phyloP scores from a whole-genome alignment of 2,888 invertebrate genomes.

The Schizotus pectinicornis region DNA sequence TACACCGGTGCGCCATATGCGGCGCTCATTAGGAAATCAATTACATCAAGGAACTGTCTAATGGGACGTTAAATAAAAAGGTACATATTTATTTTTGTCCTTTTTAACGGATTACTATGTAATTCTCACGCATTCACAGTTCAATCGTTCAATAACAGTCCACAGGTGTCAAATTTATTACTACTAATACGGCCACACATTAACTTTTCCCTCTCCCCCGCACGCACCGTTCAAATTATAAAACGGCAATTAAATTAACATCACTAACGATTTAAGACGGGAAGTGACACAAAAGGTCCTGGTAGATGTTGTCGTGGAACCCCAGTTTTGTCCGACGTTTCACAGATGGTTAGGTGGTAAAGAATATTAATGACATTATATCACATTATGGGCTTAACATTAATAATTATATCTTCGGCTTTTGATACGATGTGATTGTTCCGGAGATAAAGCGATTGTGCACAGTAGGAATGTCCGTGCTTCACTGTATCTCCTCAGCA shows the following conservation, averaged over 20 bases:
- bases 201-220: neutral
- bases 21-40: neutral
- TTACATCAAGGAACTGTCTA: slow-evolving; percentile 5
- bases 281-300: slow-evolving; percentile 47
- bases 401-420: neutral
- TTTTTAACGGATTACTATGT: slow-evolving; percentile 47
- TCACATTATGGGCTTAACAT: neutral
- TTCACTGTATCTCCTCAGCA: slow-evolving; percentile 4
- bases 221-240: slow-evolving; percentile 26
- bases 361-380: slow-evolving; percentile 32
- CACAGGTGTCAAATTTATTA: slow-evolving; percentile 40
- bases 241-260: slow-evolving; percentile 50
- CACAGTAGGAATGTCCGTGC: slow-evolving; percentile 20
- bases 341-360: slow-evolving; percentile 45
- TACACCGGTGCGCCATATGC: slow-evolving; percentile 3
- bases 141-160: slow-evolving; percentile 38
- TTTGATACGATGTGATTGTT: slow-evolving; percentile 19
- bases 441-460: slow-evolving; percentile 10
- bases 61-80: slow-evolving; percentile 3
- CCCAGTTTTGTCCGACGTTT: slow-evolving; percentile 29
- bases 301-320: slow-evolving; percentile 38
- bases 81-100: slow-evolving; percentile 43
- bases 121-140: slow-evolving; percentile 41
- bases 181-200: neutral
- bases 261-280: slow-evolving; percentile 50